Evolutionary conservation across 2,888 invertebrate species (phyloP), one percentile per base, ranked within the genome.

Genomic region (Agrypnus murinus): DNA sequence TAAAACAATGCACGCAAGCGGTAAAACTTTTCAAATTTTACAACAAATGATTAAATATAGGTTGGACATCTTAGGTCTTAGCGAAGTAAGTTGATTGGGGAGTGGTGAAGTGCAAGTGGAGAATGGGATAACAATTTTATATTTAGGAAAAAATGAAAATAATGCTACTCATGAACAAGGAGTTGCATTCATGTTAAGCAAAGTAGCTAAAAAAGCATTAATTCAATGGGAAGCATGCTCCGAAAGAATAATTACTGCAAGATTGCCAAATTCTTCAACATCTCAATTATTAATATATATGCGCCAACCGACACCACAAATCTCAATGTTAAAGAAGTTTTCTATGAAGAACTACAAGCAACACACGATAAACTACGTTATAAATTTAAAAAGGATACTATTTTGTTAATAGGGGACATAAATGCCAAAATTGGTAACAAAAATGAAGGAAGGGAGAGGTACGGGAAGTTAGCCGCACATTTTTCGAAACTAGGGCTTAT

Each of bases 1-100:
- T n/a, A n/a, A n/a, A n/a, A n/a, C n/a, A n/a, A n/a, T n/a, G n/a
- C n/a, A n/a, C n/a, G n/a, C n/a, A n/a, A n/a, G n/a, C n/a, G n/a
- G n/a, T n/a, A n/a, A n/a, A n/a, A n/a, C n/a, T n/a, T n/a, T n/a
- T n/a, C n/a, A n/a, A n/a, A n/a, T n/a, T 43, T 6, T 43, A 43
- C 10, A 43, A n/a, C 43, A 43, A 43, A 12, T 43, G 43, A 43
- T 43, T n/a, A 43, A 43, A 43, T 43, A 43, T 43, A 43, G n/a
- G n/a, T 12, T 43, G 14, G 8, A 12, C 5, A 43, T 12, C 7
- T n/a, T 43, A 43, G 43, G 43, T 5, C 14, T 43, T n/a, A 43
- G 43, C n/a, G 14, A 43, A n/a, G 43, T 43, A n/a, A 43, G 43
- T 8, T 36, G 10, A 10, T 8, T 36, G 36, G 36, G 7, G 3